Percentiles rank a stretch among this genome's conserved stretches.
Evolutionary conservation across 2,888 invertebrate species (phyloP).

Genomic region (Volucella bombylans): DNA sequence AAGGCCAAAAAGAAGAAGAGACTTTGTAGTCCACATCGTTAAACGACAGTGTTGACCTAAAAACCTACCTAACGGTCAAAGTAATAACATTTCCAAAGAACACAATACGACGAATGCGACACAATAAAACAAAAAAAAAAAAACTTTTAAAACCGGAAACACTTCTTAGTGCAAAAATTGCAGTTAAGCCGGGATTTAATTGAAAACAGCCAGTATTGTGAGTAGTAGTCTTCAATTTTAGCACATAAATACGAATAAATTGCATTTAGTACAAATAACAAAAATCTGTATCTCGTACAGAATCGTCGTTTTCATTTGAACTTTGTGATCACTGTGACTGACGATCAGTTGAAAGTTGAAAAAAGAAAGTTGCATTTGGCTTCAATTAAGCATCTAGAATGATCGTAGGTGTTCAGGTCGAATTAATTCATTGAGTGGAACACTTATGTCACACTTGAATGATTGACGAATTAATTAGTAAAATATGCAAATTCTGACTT

Average conservation of each 20-base stretch:
- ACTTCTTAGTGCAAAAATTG: slow-evolving; percentile 41
- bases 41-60: slow-evolving; percentile 64
- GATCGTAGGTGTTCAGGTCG: neutral
- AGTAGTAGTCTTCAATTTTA: neutral
- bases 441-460: neutral
- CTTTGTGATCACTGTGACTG: neutral
- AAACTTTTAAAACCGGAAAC: slow-evolving; percentile 55
- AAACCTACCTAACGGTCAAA: slow-evolving; percentile 68
- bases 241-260: neutral
- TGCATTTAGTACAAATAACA: neutral
- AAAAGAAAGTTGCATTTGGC: slow-evolving; percentile 31
- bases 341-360: slow-evolving; percentile 4
- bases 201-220: slow-evolving; percentile 7
- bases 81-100: slow-evolving; percentile 50
- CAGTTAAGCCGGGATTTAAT: slow-evolving; percentile 28
- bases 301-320: slow-evolving; percentile 5
- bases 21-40: slow-evolving; percentile 5
- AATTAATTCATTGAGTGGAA: neutral
- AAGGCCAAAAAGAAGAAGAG: neutral
- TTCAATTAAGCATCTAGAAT: slow-evolving; percentile 13
- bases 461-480: neutral
- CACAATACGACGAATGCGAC: slow-evolving; percentile 14
- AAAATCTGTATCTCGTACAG: too few relatives aligned
- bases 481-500: neutral
- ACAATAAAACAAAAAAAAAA: neutral